Evolutionary conservation across 2,797 vertebrate species (phyloP).

Genomic region (Paramormyrops hopkinsi): DNA sequence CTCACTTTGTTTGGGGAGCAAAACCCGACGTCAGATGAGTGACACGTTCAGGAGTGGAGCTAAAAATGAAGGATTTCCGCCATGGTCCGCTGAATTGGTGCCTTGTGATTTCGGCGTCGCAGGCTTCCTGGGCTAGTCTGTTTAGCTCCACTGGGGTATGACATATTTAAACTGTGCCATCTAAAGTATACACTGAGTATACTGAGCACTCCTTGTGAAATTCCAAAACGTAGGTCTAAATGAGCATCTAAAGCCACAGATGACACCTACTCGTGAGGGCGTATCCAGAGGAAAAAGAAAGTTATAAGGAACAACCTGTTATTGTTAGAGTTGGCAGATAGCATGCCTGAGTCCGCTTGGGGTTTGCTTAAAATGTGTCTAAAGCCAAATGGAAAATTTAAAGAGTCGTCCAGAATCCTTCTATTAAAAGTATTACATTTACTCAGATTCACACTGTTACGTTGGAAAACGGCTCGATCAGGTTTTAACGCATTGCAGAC

Average conservation of each 20-base stretch:
- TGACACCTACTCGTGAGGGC: not conserved
- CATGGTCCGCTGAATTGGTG: not conserved
- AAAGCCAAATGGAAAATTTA: not conserved
- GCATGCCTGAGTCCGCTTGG: not conserved
- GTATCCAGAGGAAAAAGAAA: not conserved
- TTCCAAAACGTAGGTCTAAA: slow-evolving; percentile 8
- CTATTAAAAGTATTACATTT: not conserved
- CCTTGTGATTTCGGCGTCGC: not conserved
- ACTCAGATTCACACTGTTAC: not conserved
- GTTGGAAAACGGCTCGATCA: not conserved
- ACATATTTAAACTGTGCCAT: not conserved
- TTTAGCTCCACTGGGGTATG: slow-evolving; percentile 3
- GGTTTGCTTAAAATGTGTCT: not conserved
- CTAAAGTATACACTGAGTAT: not conserved
- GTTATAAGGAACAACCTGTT: not conserved
- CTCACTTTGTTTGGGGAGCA: not conserved
- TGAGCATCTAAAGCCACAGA: not conserved
- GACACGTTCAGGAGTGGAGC: not conserved
- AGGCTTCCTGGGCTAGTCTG: not conserved
- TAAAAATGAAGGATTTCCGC: not conserved
- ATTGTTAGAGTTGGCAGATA: not conserved
- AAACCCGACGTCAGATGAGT: not conserved
- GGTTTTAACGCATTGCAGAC: not conserved
- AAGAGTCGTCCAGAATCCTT: not conserved
- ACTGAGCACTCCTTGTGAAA: not conserved